phyloP scores from a whole-genome alignment of 2,113 vertebrate genomes.

The Platichthys flesus region DNA sequence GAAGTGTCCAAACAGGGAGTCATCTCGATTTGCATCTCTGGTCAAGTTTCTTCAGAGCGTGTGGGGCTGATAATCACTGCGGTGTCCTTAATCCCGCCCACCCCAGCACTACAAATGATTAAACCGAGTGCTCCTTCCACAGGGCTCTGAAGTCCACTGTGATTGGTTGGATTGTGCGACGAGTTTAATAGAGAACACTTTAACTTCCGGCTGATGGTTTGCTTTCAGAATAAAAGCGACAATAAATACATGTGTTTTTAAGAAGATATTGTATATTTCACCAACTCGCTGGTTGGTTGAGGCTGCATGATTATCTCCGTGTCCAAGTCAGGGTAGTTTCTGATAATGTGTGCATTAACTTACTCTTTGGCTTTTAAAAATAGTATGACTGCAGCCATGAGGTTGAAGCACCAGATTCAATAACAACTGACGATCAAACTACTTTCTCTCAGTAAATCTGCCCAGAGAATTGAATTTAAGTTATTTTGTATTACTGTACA shows the following conservation, averaged over 20 bases:
- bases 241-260: too few relatives aligned
- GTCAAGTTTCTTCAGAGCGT: neutral
- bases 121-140: conserved; percentile 40
- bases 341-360: neutral
- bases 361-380: too few relatives aligned
- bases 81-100: conserved; percentile 1
- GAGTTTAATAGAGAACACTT: neutral
- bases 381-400: neutral
- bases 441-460: too few relatives aligned
- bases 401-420: neutral
- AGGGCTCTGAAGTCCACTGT: neutral
- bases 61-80: neutral
- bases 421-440: too few relatives aligned
- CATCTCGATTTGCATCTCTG: conserved; percentile 46
- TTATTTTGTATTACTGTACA: too few relatives aligned
- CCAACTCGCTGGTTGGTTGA: too few relatives aligned
- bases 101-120: accelerated
- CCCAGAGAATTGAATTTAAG: too few relatives aligned
- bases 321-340: neutral
- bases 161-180: conserved; percentile 48
- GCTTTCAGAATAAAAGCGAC: conserved; percentile 40
- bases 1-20: conserved; percentile 24
- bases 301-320: too few relatives aligned
- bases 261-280: too few relatives aligned
- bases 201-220: neutral